Conservation (phyloP, 2,113 vertebrate species). For the Plecotus auritus region DNA sequence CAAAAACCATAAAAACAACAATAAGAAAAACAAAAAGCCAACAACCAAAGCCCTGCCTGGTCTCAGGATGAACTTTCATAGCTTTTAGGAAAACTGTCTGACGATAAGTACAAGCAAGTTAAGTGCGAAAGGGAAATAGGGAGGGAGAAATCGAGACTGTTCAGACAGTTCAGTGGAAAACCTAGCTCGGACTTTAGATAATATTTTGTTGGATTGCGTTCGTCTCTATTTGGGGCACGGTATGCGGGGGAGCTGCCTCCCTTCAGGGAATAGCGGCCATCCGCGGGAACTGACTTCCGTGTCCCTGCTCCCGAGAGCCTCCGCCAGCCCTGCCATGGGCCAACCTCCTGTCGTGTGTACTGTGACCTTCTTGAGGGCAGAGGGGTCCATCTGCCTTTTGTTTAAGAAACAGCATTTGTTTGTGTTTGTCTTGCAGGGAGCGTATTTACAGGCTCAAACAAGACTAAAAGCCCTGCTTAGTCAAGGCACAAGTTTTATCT, state of each 20-base stretch:
- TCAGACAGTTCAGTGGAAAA: neutral
- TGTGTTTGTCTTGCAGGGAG: constrained; percentile 45
- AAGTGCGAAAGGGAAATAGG: neutral
- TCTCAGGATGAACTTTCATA: neutral
- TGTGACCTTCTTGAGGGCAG: neutral
- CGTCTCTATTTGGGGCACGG: neutral
- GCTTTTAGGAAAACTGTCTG: neutral
- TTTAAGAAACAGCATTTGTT: constrained; percentile 52
- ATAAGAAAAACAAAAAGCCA: neutral
- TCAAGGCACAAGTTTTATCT: constrained; percentile 66
- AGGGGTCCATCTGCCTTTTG: constrained; percentile 43
- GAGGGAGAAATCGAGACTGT: neutral
- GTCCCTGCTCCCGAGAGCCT: neutral
- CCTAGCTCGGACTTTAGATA: neutral
- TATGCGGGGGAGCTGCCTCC: neutral
- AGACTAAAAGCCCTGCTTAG: constrained; percentile 26
- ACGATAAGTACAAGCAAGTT: neutral
- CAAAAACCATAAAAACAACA: neutral
- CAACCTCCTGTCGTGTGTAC: neutral
- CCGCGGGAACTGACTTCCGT: neutral
- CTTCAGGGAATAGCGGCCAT: neutral
- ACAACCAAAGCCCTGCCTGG: neutral
- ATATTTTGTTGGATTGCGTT: neutral
- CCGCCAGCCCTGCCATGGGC: neutral
- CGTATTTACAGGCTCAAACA: constrained; percentile 49